Evolutionary conservation across 2,888 invertebrate species (phyloP).

Genomic region (Drosophila vallismaia): DNA sequence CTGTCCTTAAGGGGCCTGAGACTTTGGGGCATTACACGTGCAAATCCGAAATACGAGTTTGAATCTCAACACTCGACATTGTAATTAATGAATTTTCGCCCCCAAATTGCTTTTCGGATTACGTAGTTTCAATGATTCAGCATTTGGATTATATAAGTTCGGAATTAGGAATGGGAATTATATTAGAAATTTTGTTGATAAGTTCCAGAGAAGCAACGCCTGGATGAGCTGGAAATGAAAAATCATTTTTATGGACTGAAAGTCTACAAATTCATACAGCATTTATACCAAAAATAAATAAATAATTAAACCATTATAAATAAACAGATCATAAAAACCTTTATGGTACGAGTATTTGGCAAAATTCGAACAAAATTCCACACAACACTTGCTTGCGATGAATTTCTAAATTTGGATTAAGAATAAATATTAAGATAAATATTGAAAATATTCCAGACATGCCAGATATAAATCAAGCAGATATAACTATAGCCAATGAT

Average conservation of each 20-base stretch:
- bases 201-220: slow-evolving; percentile 25
- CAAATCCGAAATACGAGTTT: slow-evolving; percentile 41
- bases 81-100: slow-evolving; percentile 51
- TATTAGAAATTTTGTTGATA: slow-evolving; percentile 18
- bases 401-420: slow-evolving; percentile 44
- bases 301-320: slow-evolving; percentile 19
- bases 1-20: slow-evolving; percentile 15
- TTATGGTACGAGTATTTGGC: not conserved
- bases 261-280: not conserved
- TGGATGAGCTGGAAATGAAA: slow-evolving; percentile 7
- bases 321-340: slow-evolving; percentile 39
- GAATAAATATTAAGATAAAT: slow-evolving; percentile 47
- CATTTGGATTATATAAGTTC: slow-evolving; percentile 30
- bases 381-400: slow-evolving; percentile 23
- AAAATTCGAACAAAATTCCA: slow-evolving; percentile 15
- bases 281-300: slow-evolving; percentile 8
- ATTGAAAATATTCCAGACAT: slow-evolving; percentile 48
- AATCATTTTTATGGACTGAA: slow-evolving; percentile 20
- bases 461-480: slow-evolving; percentile 58
- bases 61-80: slow-evolving; percentile 35
- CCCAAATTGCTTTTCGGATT: slow-evolving; percentile 33
- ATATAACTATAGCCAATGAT: slow-evolving; percentile 48
- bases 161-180: not conserved
- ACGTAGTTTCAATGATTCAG: slow-evolving; percentile 44
- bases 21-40: slow-evolving; percentile 49